phyloP scores from a whole-genome alignment of 2,797 vertebrate species.

The Lates japonicus region DNA sequence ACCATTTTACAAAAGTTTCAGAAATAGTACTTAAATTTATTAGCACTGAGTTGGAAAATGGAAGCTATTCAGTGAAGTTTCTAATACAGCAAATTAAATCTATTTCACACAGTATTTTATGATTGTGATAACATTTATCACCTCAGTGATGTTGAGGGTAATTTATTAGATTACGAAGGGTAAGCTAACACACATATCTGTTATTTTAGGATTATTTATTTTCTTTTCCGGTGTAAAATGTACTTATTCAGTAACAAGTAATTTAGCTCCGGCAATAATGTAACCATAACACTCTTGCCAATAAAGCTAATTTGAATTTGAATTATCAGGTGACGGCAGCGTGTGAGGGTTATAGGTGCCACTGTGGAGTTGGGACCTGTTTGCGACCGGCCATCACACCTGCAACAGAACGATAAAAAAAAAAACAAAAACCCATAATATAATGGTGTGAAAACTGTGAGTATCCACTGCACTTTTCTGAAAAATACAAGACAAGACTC shows the following conservation, averaged over 20 bases:
- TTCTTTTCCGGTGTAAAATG: background rate
- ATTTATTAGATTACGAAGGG: background rate
- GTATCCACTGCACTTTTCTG: background rate
- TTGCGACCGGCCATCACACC: background rate
- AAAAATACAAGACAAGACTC: background rate
- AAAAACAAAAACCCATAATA: background rate
- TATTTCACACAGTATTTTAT: background rate
- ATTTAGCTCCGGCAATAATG: background rate
- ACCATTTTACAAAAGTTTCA: conserved; percentile 1
- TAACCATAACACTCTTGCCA: background rate
- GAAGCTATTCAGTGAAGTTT: background rate
- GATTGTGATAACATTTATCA: background rate
- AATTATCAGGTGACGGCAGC: background rate
- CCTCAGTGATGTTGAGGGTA: background rate
- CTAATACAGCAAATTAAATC: background rate
- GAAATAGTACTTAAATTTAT: background rate
- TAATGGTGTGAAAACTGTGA: background rate
- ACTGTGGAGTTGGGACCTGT: background rate
- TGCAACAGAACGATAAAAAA: background rate
- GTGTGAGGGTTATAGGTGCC: background rate
- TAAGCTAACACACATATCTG: too few relatives aligned
- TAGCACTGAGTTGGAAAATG: background rate
- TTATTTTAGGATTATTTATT: background rate
- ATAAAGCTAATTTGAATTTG: conserved; percentile 7
- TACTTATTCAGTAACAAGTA: background rate